These are phyloP conservation scores for Microtus richardsoni DNA, from an alignment of 2,113 vertebrate genomes.

Conservation along the genomic window DNA sequence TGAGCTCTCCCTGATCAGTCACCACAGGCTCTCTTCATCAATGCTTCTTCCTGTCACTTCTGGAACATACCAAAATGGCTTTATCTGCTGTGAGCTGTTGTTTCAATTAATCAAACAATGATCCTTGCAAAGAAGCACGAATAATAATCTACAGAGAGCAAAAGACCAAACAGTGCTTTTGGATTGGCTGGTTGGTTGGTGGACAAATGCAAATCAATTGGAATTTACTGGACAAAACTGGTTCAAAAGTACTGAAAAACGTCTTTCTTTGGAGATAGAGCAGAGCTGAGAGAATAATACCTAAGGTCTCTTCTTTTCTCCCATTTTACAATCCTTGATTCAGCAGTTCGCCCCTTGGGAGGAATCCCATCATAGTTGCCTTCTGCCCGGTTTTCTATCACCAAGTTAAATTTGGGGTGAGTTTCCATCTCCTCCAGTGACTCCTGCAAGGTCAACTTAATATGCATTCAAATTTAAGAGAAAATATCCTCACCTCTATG, in stretches of 20 bases:
- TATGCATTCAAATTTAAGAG: constrained; percentile 32
- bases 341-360: constrained; percentile 57
- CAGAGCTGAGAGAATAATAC: constrained; percentile 38
- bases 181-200: background rate
- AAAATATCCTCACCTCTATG: constrained; percentile 45
- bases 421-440: constrained; percentile 52
- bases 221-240: constrained; percentile 2
- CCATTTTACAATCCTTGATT: constrained; percentile 56
- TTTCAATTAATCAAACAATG: background rate
- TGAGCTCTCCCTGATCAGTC: background rate
- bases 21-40: background rate
- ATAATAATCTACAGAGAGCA: background rate
- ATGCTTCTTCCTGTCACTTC: background rate
- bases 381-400: constrained; percentile 28
- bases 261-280: constrained; percentile 37
- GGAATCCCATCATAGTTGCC: constrained; percentile 37
- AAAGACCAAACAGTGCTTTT: background rate
- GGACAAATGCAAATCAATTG: constrained; percentile 50
- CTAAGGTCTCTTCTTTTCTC: constrained; percentile 10
- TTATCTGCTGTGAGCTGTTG: background rate
- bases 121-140: background rate
- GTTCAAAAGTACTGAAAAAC: background rate
- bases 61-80: background rate
- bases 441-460: constrained; percentile 63
- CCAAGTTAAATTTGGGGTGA: constrained; percentile 53